phyloP scores from a whole-genome alignment of 2,888 invertebrate genomes.

The Acronicta psi region DNA sequence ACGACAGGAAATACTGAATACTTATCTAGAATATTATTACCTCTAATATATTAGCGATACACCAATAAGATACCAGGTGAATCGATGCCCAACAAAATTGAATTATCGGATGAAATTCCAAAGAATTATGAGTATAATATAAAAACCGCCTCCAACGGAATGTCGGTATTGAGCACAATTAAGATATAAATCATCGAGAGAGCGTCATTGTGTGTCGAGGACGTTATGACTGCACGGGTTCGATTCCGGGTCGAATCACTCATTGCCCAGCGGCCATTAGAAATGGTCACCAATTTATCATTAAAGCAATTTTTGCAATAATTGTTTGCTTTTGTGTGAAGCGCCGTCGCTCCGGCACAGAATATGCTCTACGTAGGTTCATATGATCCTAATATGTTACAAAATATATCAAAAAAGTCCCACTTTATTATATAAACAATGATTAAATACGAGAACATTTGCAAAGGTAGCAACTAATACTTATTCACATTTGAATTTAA shows the following conservation, averaged over 20 bases:
- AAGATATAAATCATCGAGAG: conserved; percentile 87
- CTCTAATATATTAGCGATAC: conserved; percentile 49
- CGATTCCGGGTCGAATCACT: conserved; percentile 78
- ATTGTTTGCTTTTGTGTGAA: conserved; percentile 81
- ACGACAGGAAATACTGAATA: conserved; percentile 53
- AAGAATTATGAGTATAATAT: conserved; percentile 79
- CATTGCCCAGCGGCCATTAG: conserved; percentile 83
- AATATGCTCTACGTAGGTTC: conserved; percentile 78
- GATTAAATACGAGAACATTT: conserved; percentile 14
- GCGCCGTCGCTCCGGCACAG: conserved; percentile 33
- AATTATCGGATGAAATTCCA: conserved; percentile 61
- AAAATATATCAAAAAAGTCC: not conserved
- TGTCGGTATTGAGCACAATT: conserved; percentile 77
- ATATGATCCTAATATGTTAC: conserved; percentile 1
- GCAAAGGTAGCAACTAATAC: conserved; percentile 24
- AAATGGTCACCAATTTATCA: conserved; percentile 88
- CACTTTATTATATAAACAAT: conserved; percentile 4
- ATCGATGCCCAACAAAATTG: conserved; percentile 48
- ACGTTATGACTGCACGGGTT: conserved; percentile 85
- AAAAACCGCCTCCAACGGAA: conserved; percentile 76
- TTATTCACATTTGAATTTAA: conserved; percentile 39
- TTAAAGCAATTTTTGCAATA: conserved; percentile 89
- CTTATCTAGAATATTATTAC: conserved; percentile 52
- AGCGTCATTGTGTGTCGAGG: conserved; percentile 79
- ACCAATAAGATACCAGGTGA: conserved; percentile 55